Conservation (phyloP, 2,888 invertebrate genomes). For the Drosophila demipolita region DNA sequence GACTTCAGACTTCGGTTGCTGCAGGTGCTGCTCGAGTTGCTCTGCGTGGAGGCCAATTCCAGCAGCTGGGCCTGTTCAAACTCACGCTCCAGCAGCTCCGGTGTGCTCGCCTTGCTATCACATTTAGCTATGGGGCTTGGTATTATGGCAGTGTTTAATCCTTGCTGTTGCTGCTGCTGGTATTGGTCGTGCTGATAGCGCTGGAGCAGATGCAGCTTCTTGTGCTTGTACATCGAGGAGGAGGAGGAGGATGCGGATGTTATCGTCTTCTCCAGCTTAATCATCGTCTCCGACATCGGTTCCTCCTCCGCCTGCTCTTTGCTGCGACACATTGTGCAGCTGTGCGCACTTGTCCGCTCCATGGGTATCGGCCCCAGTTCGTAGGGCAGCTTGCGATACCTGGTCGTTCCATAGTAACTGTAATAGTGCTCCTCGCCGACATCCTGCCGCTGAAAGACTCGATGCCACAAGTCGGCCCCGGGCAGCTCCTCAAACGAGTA, state of each 20-base stretch:
- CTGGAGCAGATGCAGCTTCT: slow-evolving; percentile 80
- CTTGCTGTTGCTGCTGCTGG: slow-evolving; percentile 26
- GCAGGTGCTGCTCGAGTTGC: slow-evolving; percentile 79
- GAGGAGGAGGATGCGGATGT: slow-evolving; percentile 2
- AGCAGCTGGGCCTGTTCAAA: slow-evolving; percentile 57
- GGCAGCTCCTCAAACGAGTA: slow-evolving; percentile 90
- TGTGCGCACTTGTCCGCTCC: slow-evolving; percentile 84
- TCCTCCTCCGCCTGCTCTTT: slow-evolving; percentile 75
- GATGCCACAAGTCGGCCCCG: slow-evolving; percentile 91
- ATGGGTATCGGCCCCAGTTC: slow-evolving; percentile 89
- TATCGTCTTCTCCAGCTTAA: slow-evolving; percentile 39
- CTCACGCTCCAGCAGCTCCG: slow-evolving; percentile 70
- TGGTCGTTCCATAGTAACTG: slow-evolving; percentile 85
- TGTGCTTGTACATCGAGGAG: slow-evolving; percentile 70
- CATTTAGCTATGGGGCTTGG: slow-evolving; percentile 53
- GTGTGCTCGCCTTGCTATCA: slow-evolving; percentile 81
- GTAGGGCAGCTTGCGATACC: slow-evolving; percentile 88
- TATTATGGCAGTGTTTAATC: slow-evolving; percentile 49
- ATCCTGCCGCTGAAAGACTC: slow-evolving; percentile 91
- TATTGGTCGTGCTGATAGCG: slow-evolving; percentile 79
- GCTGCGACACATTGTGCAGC: slow-evolving; percentile 86
- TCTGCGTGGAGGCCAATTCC: slow-evolving; percentile 68
- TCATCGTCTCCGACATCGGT: not conserved
- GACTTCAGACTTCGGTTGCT: slow-evolving; percentile 63
- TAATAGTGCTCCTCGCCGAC: slow-evolving; percentile 88